phyloP scores from a whole-genome alignment of 1,140 invertebrate genomes.

The Coenobita brevimanus region DNA sequence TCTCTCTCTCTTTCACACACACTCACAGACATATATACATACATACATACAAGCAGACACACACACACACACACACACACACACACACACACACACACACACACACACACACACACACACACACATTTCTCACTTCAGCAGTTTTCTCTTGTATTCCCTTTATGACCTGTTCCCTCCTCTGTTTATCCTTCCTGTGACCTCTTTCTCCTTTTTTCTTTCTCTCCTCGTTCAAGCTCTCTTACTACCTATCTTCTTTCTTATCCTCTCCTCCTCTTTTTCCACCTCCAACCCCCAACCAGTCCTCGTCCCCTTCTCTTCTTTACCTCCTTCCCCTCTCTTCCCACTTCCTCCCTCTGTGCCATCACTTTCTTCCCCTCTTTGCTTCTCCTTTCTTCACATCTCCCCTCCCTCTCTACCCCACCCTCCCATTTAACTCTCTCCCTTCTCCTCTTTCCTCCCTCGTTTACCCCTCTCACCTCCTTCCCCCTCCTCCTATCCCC shows the following conservation, averaged over 20 bases:
- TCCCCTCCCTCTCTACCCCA: neutral
- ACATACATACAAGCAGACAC: too few species aligned
- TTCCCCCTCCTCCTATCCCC: neutral
- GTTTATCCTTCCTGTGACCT: neutral
- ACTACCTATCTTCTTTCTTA: too few species aligned
- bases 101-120: conserved; percentile 29
- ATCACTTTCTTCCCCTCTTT: neutral
- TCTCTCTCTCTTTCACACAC: neutral
- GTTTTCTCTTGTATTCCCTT: neutral
- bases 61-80: conserved; percentile 27
- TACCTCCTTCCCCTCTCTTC: neutral
- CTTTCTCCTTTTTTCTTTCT: neutral
- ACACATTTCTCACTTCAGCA: too few species aligned
- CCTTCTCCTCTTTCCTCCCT: neutral
- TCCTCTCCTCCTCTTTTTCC: too few species aligned
- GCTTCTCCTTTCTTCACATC: neutral
- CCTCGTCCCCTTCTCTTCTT: neutral
- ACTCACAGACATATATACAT: neutral
- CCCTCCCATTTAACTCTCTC: neutral
- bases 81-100: conserved; percentile 29
- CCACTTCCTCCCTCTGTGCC: neutral
- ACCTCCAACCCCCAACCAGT: too few species aligned
- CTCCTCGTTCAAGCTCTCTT: neutral
- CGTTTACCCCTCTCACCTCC: neutral
- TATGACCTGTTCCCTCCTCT: neutral